Base-by-base conservation (phyloP, 2,888 invertebrate species). In the Kryphioiulus occultus region DNA sequence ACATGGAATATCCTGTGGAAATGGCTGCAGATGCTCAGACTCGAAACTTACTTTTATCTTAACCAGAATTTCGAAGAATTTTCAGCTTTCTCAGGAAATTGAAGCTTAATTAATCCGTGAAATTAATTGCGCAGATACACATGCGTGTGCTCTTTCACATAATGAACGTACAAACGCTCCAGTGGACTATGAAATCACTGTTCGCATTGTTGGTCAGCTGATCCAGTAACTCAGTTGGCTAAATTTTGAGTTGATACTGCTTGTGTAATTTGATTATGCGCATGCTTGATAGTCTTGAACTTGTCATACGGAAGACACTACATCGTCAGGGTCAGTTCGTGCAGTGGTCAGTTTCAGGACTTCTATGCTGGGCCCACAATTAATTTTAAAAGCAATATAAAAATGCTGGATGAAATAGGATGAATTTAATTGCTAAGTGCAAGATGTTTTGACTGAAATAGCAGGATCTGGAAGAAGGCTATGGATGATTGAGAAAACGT, bases 181-280 rank as follows among this genome's bases (percentile, higher is more conserved):
- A 78, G 78, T 30, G 30, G 78, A 78, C 78, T 78, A 22, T 78
- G 78, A 78, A 78, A 78, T 78, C 30, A 30, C 26, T 22, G 68
- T n/a, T 59, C 7, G n/a, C 22, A 22, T 68, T 30, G 22, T 22
- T 22, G 22, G 30, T 78, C 78, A 30, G 30, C 26, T 1, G 78
- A 30, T 22, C n/a, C n/a, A n/a, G 19, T 59, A 19, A n/a, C 59
- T 5, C 59, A 3, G 3, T 30, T 78, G 26, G 22, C 30, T 78
- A 26, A 78, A 26, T 78, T 22, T 78, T 15, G 26, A 78, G 30
- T 15, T 78, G 3, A 68, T 78, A 10, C 78, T 78, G 78, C 26
- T 30, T 26, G 19, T 15, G 12, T 22, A 78, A 22, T 22, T 68
- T 26, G 22, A 22, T 22, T 68, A 22, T 68, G 22, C 9, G 22